Evolutionary conservation across 2,888 invertebrate species (phyloP).

Genomic region (Torymus aiolomorphi): DNA sequence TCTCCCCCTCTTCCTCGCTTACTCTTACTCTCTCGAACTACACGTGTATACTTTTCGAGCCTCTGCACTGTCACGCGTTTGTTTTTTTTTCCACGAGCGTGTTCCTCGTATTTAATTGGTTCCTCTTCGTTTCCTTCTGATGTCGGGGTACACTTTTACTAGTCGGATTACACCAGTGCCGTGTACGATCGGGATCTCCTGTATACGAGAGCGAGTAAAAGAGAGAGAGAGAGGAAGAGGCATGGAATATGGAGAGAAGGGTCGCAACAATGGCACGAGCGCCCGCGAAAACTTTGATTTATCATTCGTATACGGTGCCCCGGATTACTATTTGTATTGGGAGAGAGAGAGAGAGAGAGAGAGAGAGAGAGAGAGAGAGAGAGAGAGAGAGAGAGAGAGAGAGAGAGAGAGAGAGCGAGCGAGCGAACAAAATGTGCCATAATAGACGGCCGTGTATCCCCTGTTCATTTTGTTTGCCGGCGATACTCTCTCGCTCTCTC

Average conservation of each 20-base stretch:
- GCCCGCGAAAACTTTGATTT: conserved; percentile 74
- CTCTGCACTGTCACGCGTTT: background rate
- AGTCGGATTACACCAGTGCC: conserved; percentile 47
- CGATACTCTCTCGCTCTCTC: conserved; percentile 61
- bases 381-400: conserved; percentile 9
- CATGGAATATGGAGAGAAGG: conserved; percentile 37
- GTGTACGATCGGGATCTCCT: background rate
- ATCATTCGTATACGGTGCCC: conserved; percentile 67
- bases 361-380: conserved; percentile 54
- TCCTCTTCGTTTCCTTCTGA: conserved; percentile 7
- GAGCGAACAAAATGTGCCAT: conserved; percentile 74
- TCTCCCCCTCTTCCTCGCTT: background rate
- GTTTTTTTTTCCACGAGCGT: conserved; percentile 5
- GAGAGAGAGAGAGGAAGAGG: no score
- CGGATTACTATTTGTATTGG: conserved; percentile 71
- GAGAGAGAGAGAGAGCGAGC: conserved; percentile 16
- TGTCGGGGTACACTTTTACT: conserved; percentile 40
- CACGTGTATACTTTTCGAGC: conserved; percentile 20
- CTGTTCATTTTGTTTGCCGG: conserved; percentile 71
- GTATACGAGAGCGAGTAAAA: background rate
- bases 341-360: conserved; percentile 39
- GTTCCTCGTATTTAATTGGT: conserved; percentile 47
- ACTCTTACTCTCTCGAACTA: background rate
- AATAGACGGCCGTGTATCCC: conserved; percentile 73
- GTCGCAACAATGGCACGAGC: conserved; percentile 68